Percentiles rank a stretch among this genome's conserved stretches.
Evolutionary conservation across 2,888 invertebrate genomes (phyloP).

Genomic region (Auanema sp.): DNA sequence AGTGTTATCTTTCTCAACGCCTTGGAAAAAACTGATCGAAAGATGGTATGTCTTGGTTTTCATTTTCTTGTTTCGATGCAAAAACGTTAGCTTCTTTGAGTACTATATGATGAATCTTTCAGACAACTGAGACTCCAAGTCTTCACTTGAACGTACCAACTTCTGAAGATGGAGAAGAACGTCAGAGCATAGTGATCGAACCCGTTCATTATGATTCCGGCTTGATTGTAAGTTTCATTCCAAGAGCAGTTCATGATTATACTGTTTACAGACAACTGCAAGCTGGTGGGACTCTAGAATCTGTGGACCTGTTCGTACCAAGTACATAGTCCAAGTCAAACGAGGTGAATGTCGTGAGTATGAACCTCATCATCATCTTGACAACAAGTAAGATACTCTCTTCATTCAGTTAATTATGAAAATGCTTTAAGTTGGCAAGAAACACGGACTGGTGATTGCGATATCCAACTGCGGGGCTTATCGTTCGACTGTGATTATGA

Average conservation of each 20-base stretch:
- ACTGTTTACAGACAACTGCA: constrained; percentile 33
- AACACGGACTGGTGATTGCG: constrained; percentile 43
- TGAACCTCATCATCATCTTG: constrained; percentile 37
- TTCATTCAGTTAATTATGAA: not conserved
- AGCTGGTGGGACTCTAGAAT: constrained; percentile 42
- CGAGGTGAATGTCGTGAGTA: constrained; percentile 44
- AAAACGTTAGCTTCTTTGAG: not conserved
- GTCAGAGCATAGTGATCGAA: not conserved
- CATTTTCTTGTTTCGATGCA: not conserved
- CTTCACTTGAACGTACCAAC: not conserved
- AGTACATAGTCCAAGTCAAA: constrained; percentile 42
- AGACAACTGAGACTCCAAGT: not conserved
- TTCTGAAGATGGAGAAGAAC: not conserved
- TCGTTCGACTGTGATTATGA: constrained; percentile 55
- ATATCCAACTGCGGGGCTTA: constrained; percentile 43
- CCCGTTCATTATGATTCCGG: not conserved
- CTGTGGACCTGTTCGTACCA: constrained; percentile 27
- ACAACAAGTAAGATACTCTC: constrained; percentile 11
- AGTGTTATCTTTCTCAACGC: constrained; percentile 55
- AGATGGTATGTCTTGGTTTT: not conserved
- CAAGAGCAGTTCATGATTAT: not conserved
- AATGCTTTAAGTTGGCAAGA: constrained; percentile 36
- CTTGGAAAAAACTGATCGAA: not conserved
- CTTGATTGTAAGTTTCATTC: not conserved
- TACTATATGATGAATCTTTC: not conserved